These are phyloP conservation scores for Corydoras sp. DNA, from an alignment of 2,113 vertebrate species.

Conservation along the genomic window DNA sequence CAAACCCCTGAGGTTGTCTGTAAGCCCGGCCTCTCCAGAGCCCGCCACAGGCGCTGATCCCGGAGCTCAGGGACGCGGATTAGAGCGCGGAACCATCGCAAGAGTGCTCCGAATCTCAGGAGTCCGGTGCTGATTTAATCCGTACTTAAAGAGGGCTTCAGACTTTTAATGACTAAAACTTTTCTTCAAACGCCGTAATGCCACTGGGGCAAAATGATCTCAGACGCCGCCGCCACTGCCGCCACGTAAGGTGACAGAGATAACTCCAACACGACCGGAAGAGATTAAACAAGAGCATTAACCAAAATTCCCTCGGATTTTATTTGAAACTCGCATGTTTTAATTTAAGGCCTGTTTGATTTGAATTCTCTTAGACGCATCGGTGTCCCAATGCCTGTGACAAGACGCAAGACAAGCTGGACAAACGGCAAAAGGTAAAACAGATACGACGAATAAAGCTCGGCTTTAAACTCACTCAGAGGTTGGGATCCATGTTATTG, in stretches of 20 bases:
- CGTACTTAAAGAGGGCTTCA: slow-evolving; percentile 10
- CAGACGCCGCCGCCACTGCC: too few relatives aligned
- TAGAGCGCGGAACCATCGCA: slow-evolving; percentile 28
- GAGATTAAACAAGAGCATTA: background rate
- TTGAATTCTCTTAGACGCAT: slow-evolving; percentile 53
- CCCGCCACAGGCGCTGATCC: slow-evolving; percentile 23
- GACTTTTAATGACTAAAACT: slow-evolving; percentile 12
- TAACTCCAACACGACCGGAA: background rate
- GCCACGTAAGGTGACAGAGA: slow-evolving; percentile 10
- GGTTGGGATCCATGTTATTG: too few relatives aligned
- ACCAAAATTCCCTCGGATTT: background rate
- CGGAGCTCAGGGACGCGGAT: slow-evolving; percentile 36
- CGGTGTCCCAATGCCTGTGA: slow-evolving; percentile 46
- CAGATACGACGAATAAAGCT: background rate
- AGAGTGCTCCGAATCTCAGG: slow-evolving; percentile 19
- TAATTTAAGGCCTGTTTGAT: background rate
- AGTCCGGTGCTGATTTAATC: slow-evolving; percentile 18
- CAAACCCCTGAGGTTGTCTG: slow-evolving; percentile 24
- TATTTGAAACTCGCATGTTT: too few relatives aligned
- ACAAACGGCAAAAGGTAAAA: slow-evolving; percentile 26
- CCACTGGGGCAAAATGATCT: background rate
- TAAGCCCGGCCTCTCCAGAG: slow-evolving; percentile 34
- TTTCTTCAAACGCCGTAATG: slow-evolving; percentile 22
- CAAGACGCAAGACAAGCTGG: slow-evolving; percentile 38
- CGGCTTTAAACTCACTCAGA: too few relatives aligned